Conservation (phyloP, 2,888 invertebrate species). For the Spodoptera littoralis region DNA sequence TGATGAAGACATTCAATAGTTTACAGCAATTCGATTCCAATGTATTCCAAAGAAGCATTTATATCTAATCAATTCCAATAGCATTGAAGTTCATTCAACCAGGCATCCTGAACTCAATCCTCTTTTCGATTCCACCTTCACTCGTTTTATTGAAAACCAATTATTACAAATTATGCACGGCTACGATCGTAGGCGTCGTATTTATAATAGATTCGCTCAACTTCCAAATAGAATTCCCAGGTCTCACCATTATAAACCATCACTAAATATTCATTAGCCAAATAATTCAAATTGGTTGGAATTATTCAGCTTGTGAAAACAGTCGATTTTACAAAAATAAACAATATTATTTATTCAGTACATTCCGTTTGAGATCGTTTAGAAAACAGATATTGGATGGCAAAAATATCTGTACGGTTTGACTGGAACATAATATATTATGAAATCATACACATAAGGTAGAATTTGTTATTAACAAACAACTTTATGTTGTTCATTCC, state of each 20-base stretch:
- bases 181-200: constrained; percentile 34
- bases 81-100: neutral
- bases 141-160: constrained; percentile 39
- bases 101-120: neutral
- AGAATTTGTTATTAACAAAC: constrained; percentile 10
- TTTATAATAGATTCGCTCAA: constrained; percentile 38
- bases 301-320: constrained; percentile 54
- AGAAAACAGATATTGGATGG: constrained; percentile 20
- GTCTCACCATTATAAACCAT: constrained; percentile 32
- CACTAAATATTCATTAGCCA: constrained; percentile 53
- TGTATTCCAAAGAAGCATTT: constrained; percentile 3
- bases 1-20: too few relatives aligned
- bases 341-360: constrained; percentile 53
- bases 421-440: neutral
- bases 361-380: constrained; percentile 26
- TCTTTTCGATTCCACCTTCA: constrained; percentile 4
- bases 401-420: constrained; percentile 23
- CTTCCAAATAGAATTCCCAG: constrained; percentile 30
- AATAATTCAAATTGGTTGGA: constrained; percentile 50
- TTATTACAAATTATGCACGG: constrained; percentile 45
- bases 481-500: too few relatives aligned
- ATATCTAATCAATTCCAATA: neutral
- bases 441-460: too few relatives aligned
- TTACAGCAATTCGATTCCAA: too few relatives aligned
- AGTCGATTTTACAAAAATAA: constrained; percentile 56